Conservation (phyloP, 2,797 vertebrate species). For the Jordanella pulchra region DNA sequence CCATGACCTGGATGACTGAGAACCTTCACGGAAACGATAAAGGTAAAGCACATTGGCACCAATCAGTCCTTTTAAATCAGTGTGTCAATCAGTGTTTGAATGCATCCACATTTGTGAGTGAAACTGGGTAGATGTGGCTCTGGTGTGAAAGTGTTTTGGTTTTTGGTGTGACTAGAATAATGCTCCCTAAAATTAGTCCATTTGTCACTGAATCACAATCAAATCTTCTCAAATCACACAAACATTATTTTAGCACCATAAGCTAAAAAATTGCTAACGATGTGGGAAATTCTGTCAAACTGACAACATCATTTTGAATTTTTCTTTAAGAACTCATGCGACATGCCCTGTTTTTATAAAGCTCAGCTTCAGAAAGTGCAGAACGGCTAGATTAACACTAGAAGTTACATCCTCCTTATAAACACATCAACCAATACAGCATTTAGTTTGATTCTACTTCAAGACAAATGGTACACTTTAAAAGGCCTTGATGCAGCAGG, state of each 20-base stretch:
- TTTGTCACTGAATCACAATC: not conserved
- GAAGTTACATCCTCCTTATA: conserved; percentile 6
- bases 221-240: not conserved
- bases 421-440: not conserved
- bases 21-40: not conserved
- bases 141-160: not conserved
- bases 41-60: not conserved
- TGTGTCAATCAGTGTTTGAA: not conserved
- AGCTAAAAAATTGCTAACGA: not conserved
- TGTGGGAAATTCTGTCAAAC: not conserved
- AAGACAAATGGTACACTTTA: not conserved
- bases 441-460: not conserved
- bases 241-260: not conserved
- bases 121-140: not conserved
- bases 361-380: not conserved
- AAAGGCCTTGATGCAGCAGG: not conserved
- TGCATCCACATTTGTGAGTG: not conserved
- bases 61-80: not conserved
- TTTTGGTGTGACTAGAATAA: not conserved
- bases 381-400: not conserved
- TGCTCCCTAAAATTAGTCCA: not conserved
- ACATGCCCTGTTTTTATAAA: not conserved
- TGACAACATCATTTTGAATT: not conserved
- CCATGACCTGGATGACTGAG: too few species aligned
- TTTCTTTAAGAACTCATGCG: not conserved